These are phyloP conservation scores for Lagopus muta DNA, from an alignment of 2,113 vertebrate genomes.

Conservation along the genomic window DNA sequence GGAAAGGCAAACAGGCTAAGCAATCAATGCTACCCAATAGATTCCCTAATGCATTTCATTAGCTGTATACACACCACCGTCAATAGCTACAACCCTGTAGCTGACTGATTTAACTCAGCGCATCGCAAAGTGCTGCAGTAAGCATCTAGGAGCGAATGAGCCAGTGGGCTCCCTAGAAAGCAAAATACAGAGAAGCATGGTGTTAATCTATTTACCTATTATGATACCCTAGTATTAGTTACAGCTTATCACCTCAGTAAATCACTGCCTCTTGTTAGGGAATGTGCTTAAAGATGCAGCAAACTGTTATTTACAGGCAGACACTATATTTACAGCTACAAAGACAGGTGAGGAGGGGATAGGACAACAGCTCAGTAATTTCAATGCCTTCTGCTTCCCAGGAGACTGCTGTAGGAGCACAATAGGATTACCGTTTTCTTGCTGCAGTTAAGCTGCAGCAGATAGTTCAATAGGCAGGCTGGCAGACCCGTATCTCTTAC, in stretches of 20 bases:
- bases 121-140: constrained; percentile 14
- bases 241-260: constrained; percentile 90
- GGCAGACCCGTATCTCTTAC: constrained; percentile 67
- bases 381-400: constrained; percentile 73
- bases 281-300: constrained; percentile 77
- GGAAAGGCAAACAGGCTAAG: neutral
- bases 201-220: constrained; percentile 81
- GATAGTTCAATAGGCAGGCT: constrained; percentile 69
- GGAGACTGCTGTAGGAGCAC: constrained; percentile 76
- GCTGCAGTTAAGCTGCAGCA: constrained; percentile 74
- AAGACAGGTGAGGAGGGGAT: constrained; percentile 77
- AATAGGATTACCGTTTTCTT: constrained; percentile 78
- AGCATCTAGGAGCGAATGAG: constrained; percentile 12
- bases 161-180: constrained; percentile 62
- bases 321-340: constrained; percentile 79
- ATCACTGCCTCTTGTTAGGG: constrained; percentile 86
- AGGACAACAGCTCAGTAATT: constrained; percentile 70
- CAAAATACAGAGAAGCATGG: constrained; percentile 61
- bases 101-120: neutral
- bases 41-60: neutral
- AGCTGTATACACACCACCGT: neutral
- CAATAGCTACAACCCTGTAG: neutral
- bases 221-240: constrained; percentile 92
- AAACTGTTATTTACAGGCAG: constrained; percentile 86
- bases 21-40: neutral